Percentiles rank a stretch among this genome's conserved stretches.
Conservation (phyloP, 2,113 vertebrate species). For the Gopherus evgoodei region DNA sequence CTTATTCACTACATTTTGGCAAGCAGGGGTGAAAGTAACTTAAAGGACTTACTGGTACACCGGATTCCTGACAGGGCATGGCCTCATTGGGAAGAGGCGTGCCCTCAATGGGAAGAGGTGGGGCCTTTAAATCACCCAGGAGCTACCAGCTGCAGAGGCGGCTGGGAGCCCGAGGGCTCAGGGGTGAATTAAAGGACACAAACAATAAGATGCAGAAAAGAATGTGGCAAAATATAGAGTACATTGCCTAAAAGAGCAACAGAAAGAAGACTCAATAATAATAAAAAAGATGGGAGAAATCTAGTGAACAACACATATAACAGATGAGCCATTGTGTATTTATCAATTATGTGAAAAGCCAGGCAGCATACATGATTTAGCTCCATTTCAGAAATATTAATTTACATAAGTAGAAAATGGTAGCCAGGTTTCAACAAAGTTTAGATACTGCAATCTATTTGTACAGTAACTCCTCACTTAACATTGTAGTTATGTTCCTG, state of each 20-base stretch:
- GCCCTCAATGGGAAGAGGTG: too few species aligned
- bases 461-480: too few species aligned
- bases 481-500: too few species aligned
- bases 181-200: too few species aligned
- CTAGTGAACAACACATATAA: neutral
- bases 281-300: conserved; percentile 46
- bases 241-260: conserved; percentile 53
- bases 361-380: neutral
- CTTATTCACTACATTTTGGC: too few species aligned
- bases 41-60: too few species aligned
- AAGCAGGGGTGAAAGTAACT: too few species aligned
- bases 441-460: neutral
- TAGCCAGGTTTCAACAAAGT: conserved; percentile 2
- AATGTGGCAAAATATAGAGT: conserved; percentile 8
- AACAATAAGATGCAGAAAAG: neutral
- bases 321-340: neutral
- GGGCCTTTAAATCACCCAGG: too few species aligned
- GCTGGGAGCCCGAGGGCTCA: too few species aligned
- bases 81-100: too few species aligned
- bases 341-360: conserved; percentile 10
- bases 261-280: conserved; percentile 44
- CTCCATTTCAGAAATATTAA: neutral
- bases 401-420: neutral
- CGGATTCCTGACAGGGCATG: too few species aligned
- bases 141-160: too few species aligned